phyloP scores from a whole-genome alignment of 2,113 vertebrate genomes.

The Phodopus roborovskii region DNA sequence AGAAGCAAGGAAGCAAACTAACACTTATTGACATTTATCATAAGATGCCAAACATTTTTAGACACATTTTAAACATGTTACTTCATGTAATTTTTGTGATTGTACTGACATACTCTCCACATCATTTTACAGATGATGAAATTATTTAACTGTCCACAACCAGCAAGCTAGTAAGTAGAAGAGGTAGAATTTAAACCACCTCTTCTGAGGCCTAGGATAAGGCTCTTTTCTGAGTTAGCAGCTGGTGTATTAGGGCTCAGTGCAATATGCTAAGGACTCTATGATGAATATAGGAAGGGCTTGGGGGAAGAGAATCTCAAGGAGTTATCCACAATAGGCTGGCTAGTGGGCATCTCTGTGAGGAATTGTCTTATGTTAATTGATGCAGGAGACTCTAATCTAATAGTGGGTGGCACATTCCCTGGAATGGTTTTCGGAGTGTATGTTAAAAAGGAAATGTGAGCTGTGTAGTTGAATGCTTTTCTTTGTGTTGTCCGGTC shows the following conservation, averaged over 20 bases:
- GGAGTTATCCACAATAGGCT: not conserved
- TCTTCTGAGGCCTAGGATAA: not conserved
- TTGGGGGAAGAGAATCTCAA: not conserved
- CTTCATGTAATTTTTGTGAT: not conserved
- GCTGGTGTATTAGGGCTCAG: conserved; percentile 6
- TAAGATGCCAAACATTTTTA: conserved; percentile 31
- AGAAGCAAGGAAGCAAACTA: conserved; percentile 5
- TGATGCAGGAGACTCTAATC: not conserved
- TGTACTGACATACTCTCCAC: not conserved
- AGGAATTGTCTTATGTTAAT: not conserved
- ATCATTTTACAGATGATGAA: not conserved
- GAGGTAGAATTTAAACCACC: not conserved
- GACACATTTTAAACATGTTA: not conserved
- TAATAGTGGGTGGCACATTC: too few relatives aligned
- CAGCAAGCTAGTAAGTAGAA: not conserved
- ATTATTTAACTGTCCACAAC: not conserved
- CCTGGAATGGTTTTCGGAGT: not conserved
- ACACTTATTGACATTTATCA: not conserved
- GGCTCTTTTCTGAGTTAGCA: not conserved
- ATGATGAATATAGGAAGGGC: not conserved
- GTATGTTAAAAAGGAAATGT: not conserved
- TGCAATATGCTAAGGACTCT: not conserved
- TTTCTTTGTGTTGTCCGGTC: too few relatives aligned
- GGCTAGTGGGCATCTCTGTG: too few relatives aligned
- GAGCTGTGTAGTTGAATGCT: not conserved